phyloP scores from a whole-genome alignment of 2,113 vertebrate genomes.

The human (Homo sapiens) region DNA sequence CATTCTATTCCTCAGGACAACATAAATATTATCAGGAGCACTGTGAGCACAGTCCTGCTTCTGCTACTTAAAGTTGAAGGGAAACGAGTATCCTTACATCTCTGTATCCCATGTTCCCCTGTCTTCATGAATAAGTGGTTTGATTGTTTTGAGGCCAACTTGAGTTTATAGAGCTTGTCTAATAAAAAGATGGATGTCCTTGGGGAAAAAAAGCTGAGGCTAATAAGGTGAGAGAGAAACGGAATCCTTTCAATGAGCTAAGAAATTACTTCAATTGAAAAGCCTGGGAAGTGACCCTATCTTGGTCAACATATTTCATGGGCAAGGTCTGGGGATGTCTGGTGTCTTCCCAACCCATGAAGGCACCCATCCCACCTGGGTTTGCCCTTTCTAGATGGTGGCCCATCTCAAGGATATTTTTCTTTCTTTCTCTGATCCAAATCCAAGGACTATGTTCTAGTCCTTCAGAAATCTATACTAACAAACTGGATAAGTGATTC shows the following conservation, averaged over 20 bases:
- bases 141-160: neutral
- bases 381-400: neutral
- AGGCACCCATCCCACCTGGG: neutral
- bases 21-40: neutral
- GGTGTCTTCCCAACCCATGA: neutral
- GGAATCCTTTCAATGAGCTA: neutral
- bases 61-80: neutral
- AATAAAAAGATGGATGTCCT: neutral
- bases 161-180: conserved; percentile 21
- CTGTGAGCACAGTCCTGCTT: neutral
- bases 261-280: neutral
- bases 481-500: neutral
- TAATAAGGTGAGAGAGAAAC: neutral
- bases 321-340: neutral
- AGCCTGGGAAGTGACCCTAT: neutral
- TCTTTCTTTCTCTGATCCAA: neutral
- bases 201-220: neutral
- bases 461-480: neutral
- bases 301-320: neutral
- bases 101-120: neutral
- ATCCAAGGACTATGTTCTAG: neutral
- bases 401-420: neutral
- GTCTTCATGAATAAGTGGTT: neutral
- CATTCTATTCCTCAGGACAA: neutral
- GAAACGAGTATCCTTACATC: neutral